Evolutionary conservation across 2,797 vertebrate genomes (phyloP).

Genomic region (Rhinella marina): DNA sequence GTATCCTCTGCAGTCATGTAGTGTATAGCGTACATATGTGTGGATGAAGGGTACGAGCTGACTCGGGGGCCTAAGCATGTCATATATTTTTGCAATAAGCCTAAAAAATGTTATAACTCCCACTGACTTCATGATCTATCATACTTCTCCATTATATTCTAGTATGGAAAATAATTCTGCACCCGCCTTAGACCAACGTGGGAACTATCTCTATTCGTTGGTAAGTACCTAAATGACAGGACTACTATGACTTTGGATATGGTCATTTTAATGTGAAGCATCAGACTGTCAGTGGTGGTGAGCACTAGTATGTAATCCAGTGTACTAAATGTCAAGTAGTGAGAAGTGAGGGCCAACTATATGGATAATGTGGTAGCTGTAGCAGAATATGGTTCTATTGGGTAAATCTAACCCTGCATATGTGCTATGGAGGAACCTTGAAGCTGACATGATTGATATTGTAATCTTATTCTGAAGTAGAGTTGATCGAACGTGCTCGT

Average conservation of each 20-base stretch:
- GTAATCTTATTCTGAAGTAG: too few species aligned
- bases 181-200: conserved; percentile 74
- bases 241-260: background rate
- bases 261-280: background rate
- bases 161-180: conserved; percentile 84
- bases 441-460: too few species aligned
- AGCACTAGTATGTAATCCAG: background rate
- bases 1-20: too few species aligned
- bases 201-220: conserved; percentile 71
- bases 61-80: background rate
- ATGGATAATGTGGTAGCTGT: too few species aligned
- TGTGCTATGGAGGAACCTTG: background rate
- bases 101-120: background rate
- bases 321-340: too few species aligned
- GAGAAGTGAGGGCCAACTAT: too few species aligned
- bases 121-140: background rate
- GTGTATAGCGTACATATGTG: background rate
- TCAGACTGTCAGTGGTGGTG: background rate
- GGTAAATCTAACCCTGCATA: background rate
- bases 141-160: conserved; percentile 15
- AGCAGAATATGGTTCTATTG: too few species aligned
- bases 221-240: conserved; percentile 78
- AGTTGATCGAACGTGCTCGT: too few species aligned
- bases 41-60: background rate
- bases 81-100: background rate